phyloP scores from a whole-genome alignment of 2,113 vertebrate species.

The Pseudolaguvia tuberculata region DNA sequence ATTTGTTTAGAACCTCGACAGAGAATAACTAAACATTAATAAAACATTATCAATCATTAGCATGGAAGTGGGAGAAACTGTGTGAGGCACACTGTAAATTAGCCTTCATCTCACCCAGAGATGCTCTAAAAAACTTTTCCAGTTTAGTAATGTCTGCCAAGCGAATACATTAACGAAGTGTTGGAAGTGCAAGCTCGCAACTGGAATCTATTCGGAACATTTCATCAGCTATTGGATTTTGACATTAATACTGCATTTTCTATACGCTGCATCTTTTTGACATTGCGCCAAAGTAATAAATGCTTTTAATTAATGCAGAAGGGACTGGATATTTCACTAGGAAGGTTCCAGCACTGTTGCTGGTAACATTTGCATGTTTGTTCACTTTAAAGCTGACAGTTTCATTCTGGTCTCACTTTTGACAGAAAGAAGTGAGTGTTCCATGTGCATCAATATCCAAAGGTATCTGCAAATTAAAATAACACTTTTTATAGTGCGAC shows the following conservation, averaged over 20 bases:
- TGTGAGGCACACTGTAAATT: slow-evolving; percentile 57
- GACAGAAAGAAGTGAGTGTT: slow-evolving; percentile 27
- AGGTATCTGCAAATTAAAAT: slow-evolving; percentile 41
- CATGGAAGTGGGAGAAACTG: slow-evolving; percentile 51
- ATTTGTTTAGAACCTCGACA: slow-evolving; percentile 70
- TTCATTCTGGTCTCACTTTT: slow-evolving; percentile 29
- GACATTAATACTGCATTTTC: neutral
- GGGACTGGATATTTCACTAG: neutral
- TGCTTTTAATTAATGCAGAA: neutral
- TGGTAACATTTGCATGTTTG: slow-evolving; percentile 29
- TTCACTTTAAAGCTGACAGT: slow-evolving; percentile 35
- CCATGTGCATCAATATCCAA: slow-evolving; percentile 51
- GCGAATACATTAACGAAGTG: slow-evolving; percentile 13
- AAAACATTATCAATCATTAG: slow-evolving; percentile 76
- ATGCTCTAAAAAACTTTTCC: neutral
- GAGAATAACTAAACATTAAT: slow-evolving; percentile 72
- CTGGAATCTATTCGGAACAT: slow-evolving; percentile 11
- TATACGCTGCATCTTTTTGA: slow-evolving; percentile 6
- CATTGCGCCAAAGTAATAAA: slow-evolving; percentile 18
- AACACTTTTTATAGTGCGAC: slow-evolving; percentile 14
- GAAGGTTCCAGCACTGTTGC: neutral
- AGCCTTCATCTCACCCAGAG: slow-evolving; percentile 46
- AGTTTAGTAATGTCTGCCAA: slow-evolving; percentile 24
- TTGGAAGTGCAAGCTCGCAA: neutral
- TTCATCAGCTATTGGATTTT: slow-evolving; percentile 18